Evolutionary conservation across 1,140 invertebrate genomes (phyloP), one percentile per base, ranked within the genome.

Genomic region (Drosophila repleta): DNA sequence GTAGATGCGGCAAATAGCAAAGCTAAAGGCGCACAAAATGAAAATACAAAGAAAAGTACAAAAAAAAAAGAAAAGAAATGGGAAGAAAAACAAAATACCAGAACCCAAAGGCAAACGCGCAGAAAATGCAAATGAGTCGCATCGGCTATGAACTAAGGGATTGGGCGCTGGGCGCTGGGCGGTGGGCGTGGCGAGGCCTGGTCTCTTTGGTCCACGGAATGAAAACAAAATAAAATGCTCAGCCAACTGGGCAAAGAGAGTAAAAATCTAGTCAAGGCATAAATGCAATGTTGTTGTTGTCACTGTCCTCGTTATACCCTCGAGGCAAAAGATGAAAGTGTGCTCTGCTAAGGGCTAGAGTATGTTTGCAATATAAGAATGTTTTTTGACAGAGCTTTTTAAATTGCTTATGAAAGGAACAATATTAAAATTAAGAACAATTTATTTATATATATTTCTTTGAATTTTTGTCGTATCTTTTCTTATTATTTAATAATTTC

Each of bases 101-200:
- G 41, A 76, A 56, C 72, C 64, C 65, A 55, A 62, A 77, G 60
- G 55, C 51, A 82, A 70, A 77, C 45, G 66, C 53, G 74, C 62
- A 62, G 61, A 88, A 87, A 87, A 87, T 87, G 83, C 69, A 87
- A 87, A 87, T 87, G 83, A 87, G 75, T 88, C 75, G 49, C 75
- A 73, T 72, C 49, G 61, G 58, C 49, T 56, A 55, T 41, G 24
- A 26, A 26, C 24, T 26, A 26, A 26, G 24, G 24, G 24, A 5
- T 26, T 29, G 6, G 29, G 29, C 29, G 5, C 5, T 35, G 45
- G 5, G 13, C 18, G 43, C 29, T 58, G 45, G 45, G 20, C 45
- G 18, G 43, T 58, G 43, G 43, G 17, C 17, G 45, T 10, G 11
- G 48, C 48, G 17, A 55, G 18, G 20, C 8, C 24, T 21, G 32